Conservation (phyloP, 2,797 vertebrate species). For the Lepus oiostolus region DNA sequence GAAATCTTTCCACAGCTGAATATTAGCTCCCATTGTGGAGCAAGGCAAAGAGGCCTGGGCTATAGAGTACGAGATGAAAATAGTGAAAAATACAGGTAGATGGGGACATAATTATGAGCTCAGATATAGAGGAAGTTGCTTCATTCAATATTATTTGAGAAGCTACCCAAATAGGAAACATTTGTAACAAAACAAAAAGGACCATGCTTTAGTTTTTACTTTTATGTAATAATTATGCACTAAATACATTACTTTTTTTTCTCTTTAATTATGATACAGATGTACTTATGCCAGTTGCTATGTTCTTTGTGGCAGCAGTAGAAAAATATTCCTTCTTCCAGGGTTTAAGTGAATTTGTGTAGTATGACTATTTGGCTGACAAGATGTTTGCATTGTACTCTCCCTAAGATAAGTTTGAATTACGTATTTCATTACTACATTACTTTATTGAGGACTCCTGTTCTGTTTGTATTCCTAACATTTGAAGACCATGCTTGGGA, state of each 20-base stretch:
- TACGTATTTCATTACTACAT: background rate
- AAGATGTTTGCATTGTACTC: background rate
- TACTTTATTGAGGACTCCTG: background rate
- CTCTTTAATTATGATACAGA: background rate
- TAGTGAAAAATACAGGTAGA: background rate
- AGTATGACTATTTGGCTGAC: background rate
- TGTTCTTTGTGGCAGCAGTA: background rate
- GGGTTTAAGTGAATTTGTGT: background rate
- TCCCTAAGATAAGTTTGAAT: background rate
- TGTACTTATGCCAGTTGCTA: background rate
- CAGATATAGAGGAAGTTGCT: background rate
- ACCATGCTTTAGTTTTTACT: conserved; percentile 10
- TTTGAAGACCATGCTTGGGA: background rate
- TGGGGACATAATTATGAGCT: background rate
- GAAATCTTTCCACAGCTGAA: conserved; percentile 42
- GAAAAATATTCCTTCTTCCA: background rate
- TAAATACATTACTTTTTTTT: background rate
- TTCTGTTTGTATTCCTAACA: background rate
- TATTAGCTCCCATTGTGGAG: background rate
- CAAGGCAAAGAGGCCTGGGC: background rate
- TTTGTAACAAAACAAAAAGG: background rate
- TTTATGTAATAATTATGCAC: background rate
- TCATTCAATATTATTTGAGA: background rate
- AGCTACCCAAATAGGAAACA: background rate
- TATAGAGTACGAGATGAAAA: background rate